Evolutionary conservation across 92 coral and sea anemone species (phyloP).

Genomic region (Zoanthus sansibaricus): DNA sequence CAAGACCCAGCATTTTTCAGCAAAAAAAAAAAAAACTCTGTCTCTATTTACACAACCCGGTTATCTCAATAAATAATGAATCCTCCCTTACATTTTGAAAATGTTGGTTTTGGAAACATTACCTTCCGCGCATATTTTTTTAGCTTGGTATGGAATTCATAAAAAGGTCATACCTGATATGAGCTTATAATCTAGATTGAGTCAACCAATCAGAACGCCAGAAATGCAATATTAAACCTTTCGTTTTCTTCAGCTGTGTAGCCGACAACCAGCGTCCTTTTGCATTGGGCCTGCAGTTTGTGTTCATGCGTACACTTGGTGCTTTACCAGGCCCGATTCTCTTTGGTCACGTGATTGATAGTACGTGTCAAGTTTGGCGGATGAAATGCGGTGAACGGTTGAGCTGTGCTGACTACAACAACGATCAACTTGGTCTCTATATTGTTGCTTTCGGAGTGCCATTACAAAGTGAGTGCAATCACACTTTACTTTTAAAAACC

Average conservation of each 20-base stretch:
- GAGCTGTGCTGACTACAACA: slow-evolving; percentile 26
- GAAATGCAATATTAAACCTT: neutral
- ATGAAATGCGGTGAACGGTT: neutral
- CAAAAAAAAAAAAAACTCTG: no score
- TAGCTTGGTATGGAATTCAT: no score
- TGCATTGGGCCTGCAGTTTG: slow-evolving; percentile 29
- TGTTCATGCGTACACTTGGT: slow-evolving; percentile 18
- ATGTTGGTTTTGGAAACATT: no score
- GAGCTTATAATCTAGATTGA: neutral
- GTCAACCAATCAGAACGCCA: neutral
- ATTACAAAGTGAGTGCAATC: neutral
- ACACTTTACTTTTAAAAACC: neutral
- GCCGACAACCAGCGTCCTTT: slow-evolving; percentile 26
- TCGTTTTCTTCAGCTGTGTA: neutral
- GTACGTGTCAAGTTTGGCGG: slow-evolving; percentile 33
- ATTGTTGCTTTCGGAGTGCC: slow-evolving; percentile 2
- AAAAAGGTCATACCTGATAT: no score
- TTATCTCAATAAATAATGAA: no score
- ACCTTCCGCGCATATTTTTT: no score
- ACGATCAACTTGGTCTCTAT: neutral
- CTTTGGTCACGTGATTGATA: slow-evolving; percentile 33
- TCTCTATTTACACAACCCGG: no score
- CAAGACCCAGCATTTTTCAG: no score
- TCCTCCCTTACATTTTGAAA: no score
- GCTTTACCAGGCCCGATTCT: slow-evolving; percentile 27